phyloP scores from a whole-genome alignment of 2,888 invertebrate genomes.

The Pseudoips prasinana region DNA sequence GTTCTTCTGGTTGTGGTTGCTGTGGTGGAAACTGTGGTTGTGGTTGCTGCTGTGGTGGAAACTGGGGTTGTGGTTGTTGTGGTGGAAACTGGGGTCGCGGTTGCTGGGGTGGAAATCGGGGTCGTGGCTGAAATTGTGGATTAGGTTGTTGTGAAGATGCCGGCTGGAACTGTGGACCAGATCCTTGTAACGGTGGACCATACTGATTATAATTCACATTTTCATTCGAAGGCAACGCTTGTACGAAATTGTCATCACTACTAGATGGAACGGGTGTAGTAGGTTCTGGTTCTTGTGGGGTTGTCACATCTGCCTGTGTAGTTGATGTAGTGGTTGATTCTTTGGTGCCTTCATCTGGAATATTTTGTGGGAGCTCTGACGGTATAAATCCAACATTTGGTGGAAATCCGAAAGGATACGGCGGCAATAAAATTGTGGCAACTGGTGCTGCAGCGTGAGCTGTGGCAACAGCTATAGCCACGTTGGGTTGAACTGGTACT shows the following conservation, averaged over 20 bases:
- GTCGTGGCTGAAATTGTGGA: background rate
- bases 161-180: slow-evolving; percentile 8
- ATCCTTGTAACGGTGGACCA: slow-evolving; percentile 39
- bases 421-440: slow-evolving; percentile 67
- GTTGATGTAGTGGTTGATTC: slow-evolving; percentile 56
- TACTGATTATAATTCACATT: slow-evolving; percentile 58
- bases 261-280: slow-evolving; percentile 59
- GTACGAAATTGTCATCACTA: slow-evolving; percentile 60
- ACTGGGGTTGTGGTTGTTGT: background rate
- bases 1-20: slow-evolving; percentile 6
- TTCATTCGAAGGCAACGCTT: slow-evolving; percentile 61
- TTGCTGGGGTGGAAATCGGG: background rate
- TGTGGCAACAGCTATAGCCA: slow-evolving; percentile 70
- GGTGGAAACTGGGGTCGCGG: background rate
- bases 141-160: slow-evolving; percentile 2
- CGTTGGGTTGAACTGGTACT: slow-evolving; percentile 53
- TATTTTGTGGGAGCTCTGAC: slow-evolving; percentile 42
- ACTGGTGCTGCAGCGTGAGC: slow-evolving; percentile 72
- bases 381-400: slow-evolving; percentile 58
- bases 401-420: slow-evolving; percentile 70
- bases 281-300: slow-evolving; percentile 44
- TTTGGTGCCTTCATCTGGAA: slow-evolving; percentile 46
- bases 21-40: slow-evolving; percentile 2
- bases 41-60: background rate
- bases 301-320: slow-evolving; percentile 45